These are phyloP conservation scores for Zoanthus gigantus DNA, from an alignment of 92 coral and sea anemone species.

Conservation along the genomic window DNA sequence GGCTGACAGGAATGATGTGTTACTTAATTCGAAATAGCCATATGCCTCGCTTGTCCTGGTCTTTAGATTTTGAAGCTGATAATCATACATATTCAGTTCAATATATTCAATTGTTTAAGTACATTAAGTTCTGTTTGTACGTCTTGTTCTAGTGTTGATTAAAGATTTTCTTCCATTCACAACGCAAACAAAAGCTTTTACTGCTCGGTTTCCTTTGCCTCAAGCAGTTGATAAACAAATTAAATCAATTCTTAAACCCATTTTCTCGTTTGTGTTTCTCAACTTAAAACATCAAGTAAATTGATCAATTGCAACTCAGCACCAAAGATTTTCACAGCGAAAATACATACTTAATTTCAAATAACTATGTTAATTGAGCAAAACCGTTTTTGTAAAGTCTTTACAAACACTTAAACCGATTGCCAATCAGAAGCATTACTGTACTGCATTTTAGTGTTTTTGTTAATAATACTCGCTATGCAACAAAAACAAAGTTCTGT, in stretches of 20 bases:
- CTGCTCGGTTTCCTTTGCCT: constrained; percentile 8
- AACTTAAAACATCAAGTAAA: not conserved
- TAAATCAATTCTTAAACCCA: not conserved
- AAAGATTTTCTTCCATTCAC: constrained; percentile 13
- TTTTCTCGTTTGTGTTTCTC: not conserved
- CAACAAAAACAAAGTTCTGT: not conserved
- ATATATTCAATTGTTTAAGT: constrained; percentile 7
- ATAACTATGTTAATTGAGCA: not conserved
- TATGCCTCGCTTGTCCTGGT: not conserved
- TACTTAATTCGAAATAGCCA: not conserved
- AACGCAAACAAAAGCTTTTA: constrained; percentile 19
- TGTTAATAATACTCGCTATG: not conserved
- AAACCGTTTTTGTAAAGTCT: not conserved
- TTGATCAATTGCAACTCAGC: too few relatives aligned
- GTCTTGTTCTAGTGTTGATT: constrained; percentile 22
- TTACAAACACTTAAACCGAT: not conserved
- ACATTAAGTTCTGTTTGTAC: constrained; percentile 39
- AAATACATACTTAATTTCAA: not conserved
- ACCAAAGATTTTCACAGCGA: not conserved
- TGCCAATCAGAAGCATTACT: not conserved
- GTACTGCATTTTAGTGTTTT: not conserved
- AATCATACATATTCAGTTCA: not conserved
- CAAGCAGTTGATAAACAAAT: constrained; percentile 19
- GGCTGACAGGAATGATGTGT: not conserved
- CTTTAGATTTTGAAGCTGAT: not conserved